These are phyloP conservation scores for Leptopilina boulardi DNA, from an alignment of 1,140 invertebrate species.

Conservation along the genomic window DNA sequence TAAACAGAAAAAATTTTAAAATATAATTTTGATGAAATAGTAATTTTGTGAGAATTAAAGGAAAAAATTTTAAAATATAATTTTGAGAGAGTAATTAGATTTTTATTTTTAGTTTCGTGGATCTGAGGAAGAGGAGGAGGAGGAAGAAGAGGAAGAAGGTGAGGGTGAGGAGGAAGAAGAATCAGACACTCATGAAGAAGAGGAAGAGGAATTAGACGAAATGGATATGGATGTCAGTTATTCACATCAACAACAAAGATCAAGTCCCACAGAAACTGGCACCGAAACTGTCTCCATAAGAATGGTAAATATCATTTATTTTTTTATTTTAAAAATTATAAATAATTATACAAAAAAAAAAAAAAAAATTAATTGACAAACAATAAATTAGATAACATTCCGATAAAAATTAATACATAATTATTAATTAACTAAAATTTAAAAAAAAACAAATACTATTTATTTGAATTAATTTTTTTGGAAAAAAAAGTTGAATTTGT, in stretches of 20 bases:
- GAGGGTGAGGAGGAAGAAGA: slow-evolving; percentile 83
- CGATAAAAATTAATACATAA: too few relatives aligned
- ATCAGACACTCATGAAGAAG: slow-evolving; percentile 83
- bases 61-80: too few relatives aligned
- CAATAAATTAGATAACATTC: too few relatives aligned
- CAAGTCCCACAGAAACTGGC: slow-evolving; percentile 69
- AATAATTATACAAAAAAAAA: neutral
- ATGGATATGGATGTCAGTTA: slow-evolving; percentile 78
- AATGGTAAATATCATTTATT: slow-evolving; percentile 63
- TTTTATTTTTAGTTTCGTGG: slow-evolving; percentile 63
- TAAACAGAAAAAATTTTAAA: too few relatives aligned
- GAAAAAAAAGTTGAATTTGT: too few relatives aligned
- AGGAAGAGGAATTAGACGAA: slow-evolving; percentile 80
- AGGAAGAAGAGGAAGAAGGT: slow-evolving; percentile 78
- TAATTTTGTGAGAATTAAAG: too few relatives aligned
- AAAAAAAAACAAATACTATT: too few relatives aligned
- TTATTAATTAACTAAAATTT: too few relatives aligned
- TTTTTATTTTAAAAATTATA: neutral
- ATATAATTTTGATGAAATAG: too few relatives aligned
- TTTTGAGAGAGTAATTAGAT: slow-evolving; percentile 37
- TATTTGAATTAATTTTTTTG: too few relatives aligned
- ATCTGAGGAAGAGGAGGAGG: slow-evolving; percentile 75
- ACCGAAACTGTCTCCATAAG: slow-evolving; percentile 71
- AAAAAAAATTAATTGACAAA: too few relatives aligned
- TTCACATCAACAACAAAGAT: slow-evolving; percentile 71